A percentile compares a stretch with the other conserved stretches of the same genome.
Evolutionary conservation across 2,113 vertebrate species (phyloP).

Genomic region (Pleuronectes platessa): DNA sequence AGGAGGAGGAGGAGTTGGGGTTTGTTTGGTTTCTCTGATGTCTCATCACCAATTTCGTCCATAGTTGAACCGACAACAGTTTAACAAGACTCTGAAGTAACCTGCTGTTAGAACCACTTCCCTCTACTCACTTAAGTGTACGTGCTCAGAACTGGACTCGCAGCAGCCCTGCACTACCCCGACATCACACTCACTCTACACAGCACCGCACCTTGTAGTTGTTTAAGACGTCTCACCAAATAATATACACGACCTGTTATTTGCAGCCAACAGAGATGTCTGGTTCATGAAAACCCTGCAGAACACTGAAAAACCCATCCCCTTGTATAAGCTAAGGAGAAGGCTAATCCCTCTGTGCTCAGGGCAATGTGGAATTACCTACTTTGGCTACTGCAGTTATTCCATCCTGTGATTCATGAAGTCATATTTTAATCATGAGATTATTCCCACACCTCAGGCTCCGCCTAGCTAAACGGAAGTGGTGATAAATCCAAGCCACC

Average conservation of each 20-base stretch:
- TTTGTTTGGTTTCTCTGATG: not conserved
- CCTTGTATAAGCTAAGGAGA: constrained; percentile 19
- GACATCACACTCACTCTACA: not conserved
- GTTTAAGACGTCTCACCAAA: constrained; percentile 20
- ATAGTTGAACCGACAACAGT: not conserved
- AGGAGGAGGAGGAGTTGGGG: not conserved
- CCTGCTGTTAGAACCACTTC: not conserved
- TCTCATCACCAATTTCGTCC: not conserved
- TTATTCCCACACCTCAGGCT: constrained; percentile 45
- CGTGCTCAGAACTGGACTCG: not conserved
- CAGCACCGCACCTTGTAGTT: not conserved
- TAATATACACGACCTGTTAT: constrained; percentile 16
- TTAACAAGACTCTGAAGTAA: constrained; percentile 8
- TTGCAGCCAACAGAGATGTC: constrained; percentile 21
- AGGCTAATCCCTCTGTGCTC: constrained; percentile 40
- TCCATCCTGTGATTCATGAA: constrained; percentile 56
- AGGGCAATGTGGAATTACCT: constrained; percentile 42
- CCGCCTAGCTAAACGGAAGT: constrained; percentile 3
- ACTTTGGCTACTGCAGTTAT: constrained; percentile 35
- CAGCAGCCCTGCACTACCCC: not conserved
- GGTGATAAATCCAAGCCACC: constrained; percentile 23
- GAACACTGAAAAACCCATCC: not conserved
- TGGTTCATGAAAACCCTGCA: not conserved
- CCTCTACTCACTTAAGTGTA: not conserved
- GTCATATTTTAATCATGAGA: constrained; percentile 67